A percentile compares a stretch with the other conserved stretches of the same genome.
These are phyloP conservation scores for Aegithalos caudatus DNA, from an alignment of 2,113 vertebrate genomes.

Conservation along the genomic window DNA sequence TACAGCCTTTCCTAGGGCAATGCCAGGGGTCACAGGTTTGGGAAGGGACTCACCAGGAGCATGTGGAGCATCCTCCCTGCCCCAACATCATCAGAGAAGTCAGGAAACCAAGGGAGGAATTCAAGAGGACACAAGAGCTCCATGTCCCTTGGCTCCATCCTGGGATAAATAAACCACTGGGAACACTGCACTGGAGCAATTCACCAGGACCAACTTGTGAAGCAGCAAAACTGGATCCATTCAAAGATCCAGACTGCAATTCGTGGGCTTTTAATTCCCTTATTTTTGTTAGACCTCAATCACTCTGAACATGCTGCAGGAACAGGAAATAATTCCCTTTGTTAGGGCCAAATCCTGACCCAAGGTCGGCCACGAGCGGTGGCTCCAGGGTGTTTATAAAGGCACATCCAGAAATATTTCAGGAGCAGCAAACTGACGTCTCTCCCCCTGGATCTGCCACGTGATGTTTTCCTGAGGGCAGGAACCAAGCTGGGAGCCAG, in stretches of 20 bases:
- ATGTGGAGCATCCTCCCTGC: not conserved
- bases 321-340: not conserved
- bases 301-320: not conserved
- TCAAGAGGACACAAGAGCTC: not conserved
- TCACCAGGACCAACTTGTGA: not conserved
- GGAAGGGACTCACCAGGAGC: not conserved
- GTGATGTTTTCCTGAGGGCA: not conserved
- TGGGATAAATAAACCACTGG: not conserved
- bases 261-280: not conserved
- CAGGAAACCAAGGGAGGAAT: not conserved
- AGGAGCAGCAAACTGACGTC: not conserved
- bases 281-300: not conserved
- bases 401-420: not conserved
- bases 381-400: not conserved
- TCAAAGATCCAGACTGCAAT: not conserved
- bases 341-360: not conserved
- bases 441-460: not conserved
- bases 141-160: fast-evolving
- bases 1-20: fast-evolving
- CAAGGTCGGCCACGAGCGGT: not conserved
- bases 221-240: not conserved
- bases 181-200: not conserved
- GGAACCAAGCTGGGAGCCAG: not conserved
- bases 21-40: not conserved
- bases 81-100: no score